A percentile compares a stretch with the other conserved stretches of the same genome.
phyloP scores from a whole-genome alignment of 2,113 vertebrate genomes.

The Lepus europaeus region DNA sequence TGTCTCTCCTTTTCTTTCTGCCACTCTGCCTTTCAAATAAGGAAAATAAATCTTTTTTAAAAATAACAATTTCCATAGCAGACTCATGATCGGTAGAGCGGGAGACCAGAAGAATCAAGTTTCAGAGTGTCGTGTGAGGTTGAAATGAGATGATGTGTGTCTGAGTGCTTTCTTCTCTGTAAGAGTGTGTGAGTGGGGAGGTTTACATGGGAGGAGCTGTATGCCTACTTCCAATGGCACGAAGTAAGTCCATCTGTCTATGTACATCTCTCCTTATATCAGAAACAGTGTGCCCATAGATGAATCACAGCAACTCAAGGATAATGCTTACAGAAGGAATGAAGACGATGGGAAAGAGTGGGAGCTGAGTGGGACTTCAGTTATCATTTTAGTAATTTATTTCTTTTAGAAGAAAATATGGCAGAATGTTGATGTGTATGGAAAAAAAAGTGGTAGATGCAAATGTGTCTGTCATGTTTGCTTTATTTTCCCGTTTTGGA shows the following conservation, averaged over 20 bases:
- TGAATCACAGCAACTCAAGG: background rate
- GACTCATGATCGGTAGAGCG: background rate
- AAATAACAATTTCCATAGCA: background rate
- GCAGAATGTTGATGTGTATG: background rate
- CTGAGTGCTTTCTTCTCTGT: background rate
- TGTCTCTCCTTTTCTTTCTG: no score
- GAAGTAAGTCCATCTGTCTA: background rate
- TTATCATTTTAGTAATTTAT: background rate
- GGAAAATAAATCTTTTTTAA: no score
- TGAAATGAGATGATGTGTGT: background rate
- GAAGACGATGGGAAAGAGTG: background rate
- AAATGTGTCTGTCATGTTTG: background rate
- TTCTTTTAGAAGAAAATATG: slow-evolving; percentile 29
- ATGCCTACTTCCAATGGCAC: background rate
- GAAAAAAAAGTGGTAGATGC: background rate
- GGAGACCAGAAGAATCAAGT: background rate
- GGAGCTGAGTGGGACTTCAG: background rate
- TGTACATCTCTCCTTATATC: background rate
- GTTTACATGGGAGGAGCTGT: background rate
- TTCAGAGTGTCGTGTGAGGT: background rate
- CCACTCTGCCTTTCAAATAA: no score
- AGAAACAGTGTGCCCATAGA: background rate
- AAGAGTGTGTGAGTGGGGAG: background rate
- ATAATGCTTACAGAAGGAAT: background rate
- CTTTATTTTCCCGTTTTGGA: background rate